A percentile compares a stretch with the other conserved stretches of the same genome.
Conservation (phyloP, 2,797 vertebrate species). For the Typhlichthys eigenmanni region DNA sequence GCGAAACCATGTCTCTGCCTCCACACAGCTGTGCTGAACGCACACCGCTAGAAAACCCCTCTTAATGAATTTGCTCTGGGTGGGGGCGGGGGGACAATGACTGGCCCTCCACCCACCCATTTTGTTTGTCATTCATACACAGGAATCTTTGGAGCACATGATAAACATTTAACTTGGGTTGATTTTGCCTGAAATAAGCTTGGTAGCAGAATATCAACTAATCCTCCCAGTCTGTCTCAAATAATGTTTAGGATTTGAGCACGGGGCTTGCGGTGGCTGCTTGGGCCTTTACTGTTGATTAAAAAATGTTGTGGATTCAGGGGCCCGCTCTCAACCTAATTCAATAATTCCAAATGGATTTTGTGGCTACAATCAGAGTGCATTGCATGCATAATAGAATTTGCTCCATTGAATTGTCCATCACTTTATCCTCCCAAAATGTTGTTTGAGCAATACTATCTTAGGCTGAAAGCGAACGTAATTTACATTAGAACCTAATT, state of each 20-base stretch:
- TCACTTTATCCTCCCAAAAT: constrained; percentile 48
- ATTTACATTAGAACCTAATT: constrained; percentile 28
- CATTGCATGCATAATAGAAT: constrained; percentile 56
- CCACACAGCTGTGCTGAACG: too few relatives aligned
- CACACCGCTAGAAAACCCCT: too few relatives aligned
- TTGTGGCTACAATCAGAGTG: constrained; percentile 59
- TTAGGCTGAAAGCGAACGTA: constrained; percentile 38
- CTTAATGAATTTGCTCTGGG: too few relatives aligned
- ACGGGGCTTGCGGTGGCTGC: constrained; percentile 4
- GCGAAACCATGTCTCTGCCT: too few relatives aligned
- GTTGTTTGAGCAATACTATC: constrained; percentile 43
- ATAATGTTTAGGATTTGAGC: constrained; percentile 25
- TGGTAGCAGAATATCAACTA: constrained; percentile 18
- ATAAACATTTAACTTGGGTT: constrained; percentile 19
- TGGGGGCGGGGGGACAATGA: too few relatives aligned
- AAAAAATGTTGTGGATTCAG: constrained; percentile 52
- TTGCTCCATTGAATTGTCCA: constrained; percentile 58
- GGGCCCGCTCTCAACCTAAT: constrained; percentile 62
- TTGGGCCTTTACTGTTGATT: constrained; percentile 44
- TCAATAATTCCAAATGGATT: constrained; percentile 70
- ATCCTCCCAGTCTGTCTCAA: constrained; percentile 27
- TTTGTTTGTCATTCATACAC: constrained; percentile 15
- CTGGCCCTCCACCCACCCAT: too few relatives aligned
- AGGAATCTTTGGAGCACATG: constrained; percentile 19
- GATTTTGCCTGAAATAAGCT: constrained; percentile 29